These are phyloP conservation scores for Anguilla rostrata DNA, from an alignment of 2,113 vertebrate genomes.

Conservation along the genomic window DNA sequence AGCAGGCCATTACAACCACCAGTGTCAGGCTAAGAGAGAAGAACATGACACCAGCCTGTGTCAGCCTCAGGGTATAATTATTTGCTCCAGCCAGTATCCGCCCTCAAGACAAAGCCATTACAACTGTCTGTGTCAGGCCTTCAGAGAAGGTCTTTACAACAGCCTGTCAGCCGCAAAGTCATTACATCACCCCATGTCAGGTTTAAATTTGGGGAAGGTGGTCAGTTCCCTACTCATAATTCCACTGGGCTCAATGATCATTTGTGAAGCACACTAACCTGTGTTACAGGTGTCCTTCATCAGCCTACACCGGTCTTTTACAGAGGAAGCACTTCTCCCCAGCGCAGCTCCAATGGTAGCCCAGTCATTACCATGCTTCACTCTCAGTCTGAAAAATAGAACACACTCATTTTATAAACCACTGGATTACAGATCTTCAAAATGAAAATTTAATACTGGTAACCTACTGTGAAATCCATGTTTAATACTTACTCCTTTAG, in stretches of 20 bases:
- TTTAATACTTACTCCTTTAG: conserved; percentile 88
- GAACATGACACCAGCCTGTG: not conserved
- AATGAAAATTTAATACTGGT: not conserved
- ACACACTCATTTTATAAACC: conserved; percentile 7
- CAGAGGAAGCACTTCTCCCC: conserved; percentile 94
- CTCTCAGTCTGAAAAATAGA: conserved; percentile 74
- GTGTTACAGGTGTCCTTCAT: conserved; percentile 99
- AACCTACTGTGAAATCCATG: not conserved
- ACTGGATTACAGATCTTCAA: not conserved
- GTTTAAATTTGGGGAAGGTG: conserved; percentile 1
- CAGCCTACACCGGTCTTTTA: conserved; percentile 93
- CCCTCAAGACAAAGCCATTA: not conserved
- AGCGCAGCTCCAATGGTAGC: conserved; percentile 94
- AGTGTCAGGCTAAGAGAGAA: not conserved
- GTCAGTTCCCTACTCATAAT: not conserved
- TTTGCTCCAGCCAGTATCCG: not conserved
- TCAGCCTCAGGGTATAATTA: not conserved
- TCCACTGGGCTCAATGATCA: not conserved
- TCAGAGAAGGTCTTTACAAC: not conserved
- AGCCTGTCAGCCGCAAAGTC: not conserved
- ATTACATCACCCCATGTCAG: not conserved
- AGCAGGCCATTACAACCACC: not conserved
- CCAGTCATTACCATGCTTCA: conserved; percentile 98
- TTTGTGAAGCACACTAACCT: conserved; percentile 64
- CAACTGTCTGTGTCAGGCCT: not conserved